phyloP scores from a whole-genome alignment of 2,888 invertebrate genomes.

The Eristalinus sepulchralis region DNA sequence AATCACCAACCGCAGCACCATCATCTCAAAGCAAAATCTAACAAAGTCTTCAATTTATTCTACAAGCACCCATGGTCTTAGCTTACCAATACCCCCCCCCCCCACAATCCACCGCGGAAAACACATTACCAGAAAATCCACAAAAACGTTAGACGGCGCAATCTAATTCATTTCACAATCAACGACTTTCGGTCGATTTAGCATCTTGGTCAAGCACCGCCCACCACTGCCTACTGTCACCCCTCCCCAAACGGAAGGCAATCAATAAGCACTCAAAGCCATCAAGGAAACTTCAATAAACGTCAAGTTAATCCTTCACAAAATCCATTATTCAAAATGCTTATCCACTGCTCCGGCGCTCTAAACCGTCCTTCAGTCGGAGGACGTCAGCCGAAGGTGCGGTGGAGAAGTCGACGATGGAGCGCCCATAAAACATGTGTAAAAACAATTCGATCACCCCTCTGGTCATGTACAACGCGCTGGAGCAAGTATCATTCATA shows the following conservation, averaged over 20 bases:
- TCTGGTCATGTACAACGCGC: constrained; percentile 20
- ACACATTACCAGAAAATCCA: no score
- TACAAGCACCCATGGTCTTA: no score
- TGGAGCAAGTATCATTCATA: constrained; percentile 49
- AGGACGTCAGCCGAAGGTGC: neutral
- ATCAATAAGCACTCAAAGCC: constrained; percentile 26
- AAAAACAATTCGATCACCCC: neutral
- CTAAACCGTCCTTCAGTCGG: neutral
- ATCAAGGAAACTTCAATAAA: constrained; percentile 53
- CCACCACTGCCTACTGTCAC: neutral
- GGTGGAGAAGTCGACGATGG: neutral
- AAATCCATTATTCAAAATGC: constrained; percentile 65
- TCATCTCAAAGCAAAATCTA: no score
- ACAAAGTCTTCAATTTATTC: no score
- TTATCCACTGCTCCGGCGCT: constrained; percentile 43
- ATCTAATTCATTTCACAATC: neutral
- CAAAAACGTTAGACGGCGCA: neutral
- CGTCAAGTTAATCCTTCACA: constrained; percentile 57
- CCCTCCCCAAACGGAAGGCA: neutral
- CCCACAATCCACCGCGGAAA: no score
- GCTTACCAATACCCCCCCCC: no score
- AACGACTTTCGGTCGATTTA: neutral
- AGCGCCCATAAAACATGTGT: neutral
- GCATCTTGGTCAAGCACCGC: neutral
- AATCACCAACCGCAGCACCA: no score